Percentiles rank a stretch among this genome's conserved stretches.
Conservation (phyloP, 53 echinoderm and acorn worm species). For the Holothuria scabra region DNA sequence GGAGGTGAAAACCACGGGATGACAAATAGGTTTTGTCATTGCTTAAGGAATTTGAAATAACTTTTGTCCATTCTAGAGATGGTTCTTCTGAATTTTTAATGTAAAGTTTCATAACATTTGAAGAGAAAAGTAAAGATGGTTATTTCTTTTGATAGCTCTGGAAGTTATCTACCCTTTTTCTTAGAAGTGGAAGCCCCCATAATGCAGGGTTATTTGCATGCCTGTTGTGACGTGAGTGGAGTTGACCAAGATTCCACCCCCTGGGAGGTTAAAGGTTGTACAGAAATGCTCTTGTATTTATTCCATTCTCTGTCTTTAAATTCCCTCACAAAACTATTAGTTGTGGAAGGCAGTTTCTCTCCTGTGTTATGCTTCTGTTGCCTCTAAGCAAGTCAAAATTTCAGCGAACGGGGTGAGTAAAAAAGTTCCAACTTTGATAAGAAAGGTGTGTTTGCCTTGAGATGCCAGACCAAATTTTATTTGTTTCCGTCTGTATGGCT, state of each 20-base stretch:
- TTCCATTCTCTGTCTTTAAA: constrained; percentile 44
- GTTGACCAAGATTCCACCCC: constrained; percentile 41
- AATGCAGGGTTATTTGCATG: constrained; percentile 42
- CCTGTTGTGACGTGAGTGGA: constrained; percentile 29
- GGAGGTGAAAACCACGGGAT: constrained; percentile 25
- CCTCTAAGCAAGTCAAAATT: constrained; percentile 35
- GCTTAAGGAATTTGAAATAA: no score
- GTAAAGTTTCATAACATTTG: no score
- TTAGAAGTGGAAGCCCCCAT: constrained; percentile 43
- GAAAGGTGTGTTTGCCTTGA: constrained; percentile 26
- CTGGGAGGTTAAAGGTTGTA: constrained; percentile 44
- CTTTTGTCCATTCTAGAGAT: no score
- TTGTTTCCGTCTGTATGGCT: constrained; percentile 26
- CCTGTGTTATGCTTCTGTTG: constrained; percentile 30
- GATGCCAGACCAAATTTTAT: constrained; percentile 45
- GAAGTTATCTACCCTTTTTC: constrained; percentile 19
- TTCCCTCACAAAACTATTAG: constrained; percentile 44
- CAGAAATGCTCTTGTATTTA: constrained; percentile 44
- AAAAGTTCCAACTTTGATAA: constrained; percentile 34
- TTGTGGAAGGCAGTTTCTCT: constrained; percentile 36
- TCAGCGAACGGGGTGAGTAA: constrained; percentile 32
- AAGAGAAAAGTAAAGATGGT: background rate
- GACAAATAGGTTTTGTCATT: background rate
- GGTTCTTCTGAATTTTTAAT: no score
- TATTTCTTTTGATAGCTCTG: background rate